Evolutionary conservation across 1,140 invertebrate species (phyloP), one percentile per base, ranked within the genome.

Genomic region (Saccostrea echinata): DNA sequence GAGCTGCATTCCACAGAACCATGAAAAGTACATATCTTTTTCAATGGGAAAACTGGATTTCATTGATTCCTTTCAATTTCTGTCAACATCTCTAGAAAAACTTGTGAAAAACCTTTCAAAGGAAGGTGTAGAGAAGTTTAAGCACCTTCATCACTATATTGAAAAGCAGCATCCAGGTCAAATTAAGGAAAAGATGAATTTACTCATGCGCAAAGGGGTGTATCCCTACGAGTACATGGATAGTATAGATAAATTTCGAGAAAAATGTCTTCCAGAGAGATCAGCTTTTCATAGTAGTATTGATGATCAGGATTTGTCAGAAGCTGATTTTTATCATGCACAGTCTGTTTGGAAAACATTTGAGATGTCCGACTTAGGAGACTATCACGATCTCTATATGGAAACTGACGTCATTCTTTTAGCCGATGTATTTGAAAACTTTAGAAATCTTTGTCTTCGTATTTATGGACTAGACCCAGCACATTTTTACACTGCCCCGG

Each of bases 51-150:
- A 64, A 80, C 51, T 88, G 84, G 84, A 88, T 18, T 88, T 85
- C 35, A 88, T 88, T 1, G 84, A 88, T 33, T 53, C 71, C 21
- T 88, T 86, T 33, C 84, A 88, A 61, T 88, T 88, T 71, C 18
- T 88, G 81, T 71, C 85, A 61, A 43, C 86, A 30, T 87, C 86
- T 6, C 55, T 87, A 52, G 86, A 83, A n/a, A 87, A 61, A 52
- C 43, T 80, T 33, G 68, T 80, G 35, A 0, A 33, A 9, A 87
- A 82, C 24, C 55, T 84, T 4, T 55, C 12, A 52, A 33, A 55
- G 11, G 83, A 84, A 55, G 86, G 80, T 43, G 13, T 13, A 35
- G 81, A 84, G 21, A 84, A 55, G 51, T 53, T 88, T 3, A 57
- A 55, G 6, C 82, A 82, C 27, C 57, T 71, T 1, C n/a, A 82